Base-by-base conservation (phyloP, 53 echinoderm and acorn worm species). In the Echinometra lucunter region DNA sequence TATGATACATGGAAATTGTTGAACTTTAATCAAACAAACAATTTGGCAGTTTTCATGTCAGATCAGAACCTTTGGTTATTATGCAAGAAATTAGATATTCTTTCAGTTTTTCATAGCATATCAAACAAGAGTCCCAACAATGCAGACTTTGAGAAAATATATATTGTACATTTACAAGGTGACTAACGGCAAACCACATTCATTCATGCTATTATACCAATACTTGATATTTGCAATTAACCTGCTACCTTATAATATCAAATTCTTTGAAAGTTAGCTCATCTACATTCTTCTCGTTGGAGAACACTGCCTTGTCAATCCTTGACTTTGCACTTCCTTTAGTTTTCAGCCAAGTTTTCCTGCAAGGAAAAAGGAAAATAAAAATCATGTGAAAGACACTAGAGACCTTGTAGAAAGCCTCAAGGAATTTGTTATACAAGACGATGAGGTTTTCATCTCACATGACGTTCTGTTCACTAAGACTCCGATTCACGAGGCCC, bases 271-370 rank as follows among this genome's bases (percentile, higher is more conserved):
- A 97, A 32, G 91, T 95, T 0, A 96, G 91, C 57, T 85, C 89
- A 57, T 96, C 93, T 37, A 98, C 94, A 16, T 45, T n/a, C 83
- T 96, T 95, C 95, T 98, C 97, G 93, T 98, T 98, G 91, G 95
- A 97, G 91, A 97, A 97, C 10, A 94, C 97, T 74, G 98, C 98
- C 91, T 75, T 95, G 57, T 91, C 57, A 58, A 98, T 97, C 21
- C 66, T 70, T 12, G 98, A 98, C 18, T 67, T 42, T 42, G 96
- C 95, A 75, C 98, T 98, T 12, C 98, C 98, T 81, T 88, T 93
- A 66, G 81, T 96, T 69, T 72, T 44, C 57, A 95, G 74, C 95
- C 95, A 96, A 45, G 49, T 37, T 93, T 89, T 95, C 93, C 96
- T 96, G 58, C n/a, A 49, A 81, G 12, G 30, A 85, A 49, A 49